Conservation (phyloP, 1,140 invertebrate genomes). For the Drosophila murphyi region DNA sequence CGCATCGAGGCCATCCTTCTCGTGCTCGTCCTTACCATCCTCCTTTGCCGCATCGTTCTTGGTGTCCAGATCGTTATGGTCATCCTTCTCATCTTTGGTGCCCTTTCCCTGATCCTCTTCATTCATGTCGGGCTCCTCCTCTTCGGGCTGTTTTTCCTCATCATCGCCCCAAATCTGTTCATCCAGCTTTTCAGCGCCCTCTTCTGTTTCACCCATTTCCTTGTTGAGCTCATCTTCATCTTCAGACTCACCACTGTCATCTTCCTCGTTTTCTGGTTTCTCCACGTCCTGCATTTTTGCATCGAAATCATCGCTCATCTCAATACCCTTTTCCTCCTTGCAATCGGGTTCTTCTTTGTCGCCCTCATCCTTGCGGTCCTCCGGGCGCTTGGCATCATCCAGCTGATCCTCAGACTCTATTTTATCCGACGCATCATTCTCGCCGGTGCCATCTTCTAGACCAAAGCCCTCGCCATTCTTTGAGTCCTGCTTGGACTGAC, state of each 20-base stretch:
- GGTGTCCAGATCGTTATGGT: constrained; percentile 87
- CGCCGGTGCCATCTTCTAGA: constrained; percentile 95
- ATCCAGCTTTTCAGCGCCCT: constrained; percentile 91
- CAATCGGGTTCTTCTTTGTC: constrained; percentile 88
- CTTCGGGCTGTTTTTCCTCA: constrained; percentile 89
- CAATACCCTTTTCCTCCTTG: constrained; percentile 93
- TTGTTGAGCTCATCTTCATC: constrained; percentile 93
- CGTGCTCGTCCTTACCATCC: constrained; percentile 85
- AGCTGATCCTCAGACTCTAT: constrained; percentile 92
- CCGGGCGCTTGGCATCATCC: constrained; percentile 93
- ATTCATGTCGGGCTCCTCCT: constrained; percentile 86
- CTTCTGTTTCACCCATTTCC: constrained; percentile 97
- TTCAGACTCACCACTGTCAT: constrained; percentile 88
- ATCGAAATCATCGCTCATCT: constrained; percentile 85
- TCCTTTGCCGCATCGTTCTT: constrained; percentile 86
- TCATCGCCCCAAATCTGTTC: constrained; percentile 96
- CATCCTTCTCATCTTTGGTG: constrained; percentile 89
- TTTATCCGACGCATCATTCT: constrained; percentile 97
- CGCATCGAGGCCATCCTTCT: constrained; percentile 84
- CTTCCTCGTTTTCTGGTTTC: constrained; percentile 88
- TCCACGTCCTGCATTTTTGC: constrained; percentile 92
- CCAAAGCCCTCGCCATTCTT: constrained; percentile 90
- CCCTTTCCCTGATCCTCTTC: constrained; percentile 89
- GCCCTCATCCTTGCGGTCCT: constrained; percentile 87
- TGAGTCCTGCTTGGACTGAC: constrained; percentile 86